These are phyloP conservation scores for Xiphophorus couchianus DNA, from an alignment of 2,113 vertebrate species.

Conservation along the genomic window DNA sequence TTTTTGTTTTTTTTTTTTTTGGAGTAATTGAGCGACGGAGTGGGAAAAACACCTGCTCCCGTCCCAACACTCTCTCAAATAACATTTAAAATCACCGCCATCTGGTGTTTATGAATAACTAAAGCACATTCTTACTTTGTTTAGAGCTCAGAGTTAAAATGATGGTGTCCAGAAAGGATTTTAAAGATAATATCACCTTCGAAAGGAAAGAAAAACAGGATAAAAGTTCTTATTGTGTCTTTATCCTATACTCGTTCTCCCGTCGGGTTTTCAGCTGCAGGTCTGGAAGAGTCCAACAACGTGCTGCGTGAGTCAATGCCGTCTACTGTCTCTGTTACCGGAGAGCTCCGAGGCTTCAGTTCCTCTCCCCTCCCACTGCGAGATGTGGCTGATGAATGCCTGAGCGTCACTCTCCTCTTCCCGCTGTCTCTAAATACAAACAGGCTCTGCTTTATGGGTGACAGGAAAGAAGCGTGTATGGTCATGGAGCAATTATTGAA, in stretches of 20 bases:
- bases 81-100: conserved; percentile 51
- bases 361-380: conserved; percentile 60
- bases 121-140: conserved; percentile 25
- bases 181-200: not conserved
- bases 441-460: conserved; percentile 16
- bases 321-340: conserved; percentile 61
- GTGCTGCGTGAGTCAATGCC: conserved; percentile 47
- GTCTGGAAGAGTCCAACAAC: conserved; percentile 37
- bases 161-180: not conserved
- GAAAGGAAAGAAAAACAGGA: not conserved
- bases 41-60: conserved; percentile 25
- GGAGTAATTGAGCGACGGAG: not conserved
- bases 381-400: conserved; percentile 63
- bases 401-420: conserved; percentile 20
- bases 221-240: conserved; percentile 48
- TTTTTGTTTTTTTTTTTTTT: not conserved
- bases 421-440: conserved; percentile 14
- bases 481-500: conserved; percentile 36
- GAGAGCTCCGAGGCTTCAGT: conserved; percentile 57
- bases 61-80: conserved; percentile 23
- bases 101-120: conserved; percentile 32
- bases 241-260: conserved; percentile 8
- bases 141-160: not conserved
- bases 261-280: conserved; percentile 33
- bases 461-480: conserved; percentile 13